Percentiles rank a stretch among this genome's conserved stretches.
phyloP scores from a whole-genome alignment of 2,797 vertebrate genomes.

The Merluccius polli region DNA sequence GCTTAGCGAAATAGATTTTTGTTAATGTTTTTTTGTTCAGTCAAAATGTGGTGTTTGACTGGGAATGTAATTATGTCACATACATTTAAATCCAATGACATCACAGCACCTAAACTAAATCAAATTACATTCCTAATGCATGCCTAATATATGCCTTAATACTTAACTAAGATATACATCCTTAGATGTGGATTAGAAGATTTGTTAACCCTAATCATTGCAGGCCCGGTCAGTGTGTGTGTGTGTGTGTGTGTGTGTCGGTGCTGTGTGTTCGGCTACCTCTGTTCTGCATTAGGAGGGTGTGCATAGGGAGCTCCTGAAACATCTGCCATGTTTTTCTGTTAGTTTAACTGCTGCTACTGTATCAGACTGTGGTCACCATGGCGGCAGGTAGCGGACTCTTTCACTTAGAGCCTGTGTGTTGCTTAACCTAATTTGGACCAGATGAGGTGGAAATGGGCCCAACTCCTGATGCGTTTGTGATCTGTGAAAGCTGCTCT shows the following conservation, averaged over 20 bases:
- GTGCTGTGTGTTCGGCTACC: slow-evolving; percentile 43
- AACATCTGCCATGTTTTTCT: slow-evolving; percentile 73
- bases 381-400: slow-evolving; percentile 71
- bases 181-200: not conserved
- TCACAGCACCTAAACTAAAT: too few relatives aligned
- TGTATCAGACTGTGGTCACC: slow-evolving; percentile 72
- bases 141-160: not conserved
- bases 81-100: too few relatives aligned
- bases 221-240: not conserved
- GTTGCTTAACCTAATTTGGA: slow-evolving; percentile 70
- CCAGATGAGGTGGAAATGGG: slow-evolving; percentile 74
- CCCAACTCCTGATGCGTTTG: slow-evolving; percentile 63
- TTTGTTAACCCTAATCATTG: too few relatives aligned
- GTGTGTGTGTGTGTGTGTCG: slow-evolving; percentile 20
- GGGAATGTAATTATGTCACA: too few relatives aligned
- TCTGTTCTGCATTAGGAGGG: slow-evolving; percentile 68
- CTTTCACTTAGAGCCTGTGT: slow-evolving; percentile 64
- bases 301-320: slow-evolving; percentile 45
- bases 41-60: too few relatives aligned
- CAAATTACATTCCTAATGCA: too few relatives aligned
- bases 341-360: slow-evolving; percentile 78
- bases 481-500: slow-evolving; percentile 57
- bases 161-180: not conserved
- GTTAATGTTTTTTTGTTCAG: too few relatives aligned
- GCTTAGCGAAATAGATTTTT: too few relatives aligned